phyloP scores from a whole-genome alignment of 2,888 invertebrate genomes.

The Lycocerus yunnanus region DNA sequence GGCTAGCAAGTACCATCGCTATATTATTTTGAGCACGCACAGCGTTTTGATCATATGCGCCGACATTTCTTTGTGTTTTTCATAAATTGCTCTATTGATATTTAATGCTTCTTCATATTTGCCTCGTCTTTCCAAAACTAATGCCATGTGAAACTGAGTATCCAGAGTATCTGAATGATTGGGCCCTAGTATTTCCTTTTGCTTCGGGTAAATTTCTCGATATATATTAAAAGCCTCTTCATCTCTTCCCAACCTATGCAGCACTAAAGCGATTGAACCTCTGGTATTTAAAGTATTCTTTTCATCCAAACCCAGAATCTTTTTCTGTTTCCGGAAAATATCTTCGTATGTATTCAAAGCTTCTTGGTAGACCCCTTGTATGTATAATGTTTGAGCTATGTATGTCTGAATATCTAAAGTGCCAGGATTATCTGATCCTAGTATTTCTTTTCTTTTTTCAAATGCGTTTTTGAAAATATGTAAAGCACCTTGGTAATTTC shows the following conservation, averaged over 20 bases:
- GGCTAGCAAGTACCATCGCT: background rate
- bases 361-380: background rate
- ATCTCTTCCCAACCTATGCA: background rate
- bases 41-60: background rate
- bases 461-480: background rate
- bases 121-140: background rate
- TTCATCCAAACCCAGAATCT: background rate
- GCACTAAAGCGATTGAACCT: background rate
- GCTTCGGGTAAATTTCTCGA: background rate
- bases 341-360: background rate
- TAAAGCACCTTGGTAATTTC: background rate
- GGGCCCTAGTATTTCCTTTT: background rate
- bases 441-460: background rate
- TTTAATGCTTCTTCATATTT: background rate
- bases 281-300: background rate
- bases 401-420: background rate
- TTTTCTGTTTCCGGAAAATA: background rate
- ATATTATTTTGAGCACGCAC: background rate
- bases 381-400: background rate
- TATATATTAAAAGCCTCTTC: background rate
- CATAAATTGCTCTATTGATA: background rate
- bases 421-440: background rate
- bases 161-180: background rate
- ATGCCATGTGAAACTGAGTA: background rate
- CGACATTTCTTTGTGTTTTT: background rate